Evolutionary conservation across 2,888 invertebrate species (phyloP).

Genomic region (Ctena decussata): DNA sequence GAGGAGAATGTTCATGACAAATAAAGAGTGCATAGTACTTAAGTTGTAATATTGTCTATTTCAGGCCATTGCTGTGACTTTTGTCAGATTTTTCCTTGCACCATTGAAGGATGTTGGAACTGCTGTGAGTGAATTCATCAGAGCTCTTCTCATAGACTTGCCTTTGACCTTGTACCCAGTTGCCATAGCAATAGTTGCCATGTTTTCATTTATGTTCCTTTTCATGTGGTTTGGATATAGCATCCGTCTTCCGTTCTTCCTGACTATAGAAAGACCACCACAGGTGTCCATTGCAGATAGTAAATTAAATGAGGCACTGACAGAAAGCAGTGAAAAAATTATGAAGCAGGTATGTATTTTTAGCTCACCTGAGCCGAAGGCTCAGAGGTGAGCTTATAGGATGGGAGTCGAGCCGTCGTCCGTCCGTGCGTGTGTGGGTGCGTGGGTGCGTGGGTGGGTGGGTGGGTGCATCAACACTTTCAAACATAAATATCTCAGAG

Average conservation of each 20-base stretch:
- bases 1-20: too few species aligned
- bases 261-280: slow-evolving; percentile 66
- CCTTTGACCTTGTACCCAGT: slow-evolving; percentile 74
- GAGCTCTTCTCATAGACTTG: slow-evolving; percentile 70
- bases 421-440: too few species aligned
- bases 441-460: too few species aligned
- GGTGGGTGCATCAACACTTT: too few species aligned
- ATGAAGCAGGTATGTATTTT: slow-evolving; percentile 62
- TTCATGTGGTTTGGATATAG: slow-evolving; percentile 76
- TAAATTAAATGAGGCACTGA: slow-evolving; percentile 52
- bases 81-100: slow-evolving; percentile 76
- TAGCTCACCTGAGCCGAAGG: too few species aligned
- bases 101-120: slow-evolving; percentile 77
- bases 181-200: slow-evolving; percentile 59
- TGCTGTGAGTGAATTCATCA: slow-evolving; percentile 70
- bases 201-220: slow-evolving; percentile 68
- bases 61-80: slow-evolving; percentile 77
- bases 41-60: slow-evolving; percentile 30
- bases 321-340: slow-evolving; percentile 55
- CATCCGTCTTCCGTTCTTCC: slow-evolving; percentile 69
- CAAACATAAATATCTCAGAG: too few species aligned
- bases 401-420: too few species aligned
- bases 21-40: too few species aligned
- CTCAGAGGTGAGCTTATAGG: too few species aligned
- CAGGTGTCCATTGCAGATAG: slow-evolving; percentile 40